phyloP scores from a whole-genome alignment of 2,113 vertebrate species.

The Anas platyrhynchos region DNA sequence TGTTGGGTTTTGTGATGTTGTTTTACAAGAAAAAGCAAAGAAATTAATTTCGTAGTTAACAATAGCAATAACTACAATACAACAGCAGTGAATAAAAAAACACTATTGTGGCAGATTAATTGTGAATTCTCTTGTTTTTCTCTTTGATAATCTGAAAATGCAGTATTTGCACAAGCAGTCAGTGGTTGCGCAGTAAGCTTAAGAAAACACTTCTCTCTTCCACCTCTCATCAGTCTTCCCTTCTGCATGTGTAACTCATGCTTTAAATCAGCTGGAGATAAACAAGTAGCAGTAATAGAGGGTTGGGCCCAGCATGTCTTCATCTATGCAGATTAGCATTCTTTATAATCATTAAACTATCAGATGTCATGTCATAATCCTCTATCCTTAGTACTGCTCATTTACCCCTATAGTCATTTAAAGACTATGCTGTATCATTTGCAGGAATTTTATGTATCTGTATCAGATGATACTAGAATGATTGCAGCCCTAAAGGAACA shows the following conservation, averaged over 20 bases:
- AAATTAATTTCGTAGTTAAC: background rate
- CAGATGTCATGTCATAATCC: constrained; percentile 3
- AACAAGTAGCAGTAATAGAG: constrained; percentile 41
- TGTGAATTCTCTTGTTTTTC: background rate
- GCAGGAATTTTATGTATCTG: constrained; percentile 92
- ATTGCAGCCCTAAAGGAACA: constrained; percentile 89
- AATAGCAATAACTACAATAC: background rate
- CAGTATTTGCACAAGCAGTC: background rate
- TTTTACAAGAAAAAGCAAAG: background rate
- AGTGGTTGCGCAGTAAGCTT: background rate
- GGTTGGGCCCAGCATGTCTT: constrained; percentile 41
- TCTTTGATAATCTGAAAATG: background rate
- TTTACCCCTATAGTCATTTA: constrained; percentile 54
- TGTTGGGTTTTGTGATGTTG: background rate
- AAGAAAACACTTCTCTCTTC: background rate
- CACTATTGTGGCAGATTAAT: background rate
- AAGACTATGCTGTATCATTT: constrained; percentile 72
- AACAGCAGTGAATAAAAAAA: background rate
- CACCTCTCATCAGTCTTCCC: background rate
- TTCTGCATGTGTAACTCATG: constrained; percentile 7
- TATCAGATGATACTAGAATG: constrained; percentile 89
- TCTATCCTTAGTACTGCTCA: constrained; percentile 13
- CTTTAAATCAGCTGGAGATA: constrained; percentile 53
- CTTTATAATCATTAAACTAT: constrained; percentile 23
- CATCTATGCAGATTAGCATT: constrained; percentile 23